Base-by-base conservation (phyloP, 2,113 vertebrate genomes). In the Gadus macrocephalus region DNA sequence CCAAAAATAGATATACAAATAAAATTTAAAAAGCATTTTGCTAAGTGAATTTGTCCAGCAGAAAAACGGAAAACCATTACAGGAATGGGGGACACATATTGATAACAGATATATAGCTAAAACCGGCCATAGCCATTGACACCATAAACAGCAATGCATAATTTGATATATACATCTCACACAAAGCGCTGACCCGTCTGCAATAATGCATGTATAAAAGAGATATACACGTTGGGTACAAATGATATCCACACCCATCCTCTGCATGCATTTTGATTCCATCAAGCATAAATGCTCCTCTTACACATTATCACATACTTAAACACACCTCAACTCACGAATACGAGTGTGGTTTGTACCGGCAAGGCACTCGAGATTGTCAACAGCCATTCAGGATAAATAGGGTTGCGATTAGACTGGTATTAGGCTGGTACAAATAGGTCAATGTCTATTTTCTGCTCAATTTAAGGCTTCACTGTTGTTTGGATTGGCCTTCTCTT, bases 361-460 rank as follows among this genome's bases (percentile, higher is more conserved):
- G 59, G 59, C 69, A 63, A 70, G 35, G 62, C 53, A 63, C 35
- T 72, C 35, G 60, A 69, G 72, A 73, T 69, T 53, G 74, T 74
- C 71, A 60, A 58, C 70, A 56, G 67, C 25, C 17, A 63, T n/a
- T 60, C 56, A 74, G 75, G 78, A 73, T 72, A 83, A 76, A 78
- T 65, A 68, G 66, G 60, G n/a, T 76, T 78, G 80, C 38, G 53
- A 88, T 88, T 85, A 86, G 81, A 74, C 84, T 62, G 72, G 77
- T 82, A 86, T 90, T 87, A 89, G 42, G 42, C 42, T 49, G 42
- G 42, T 49, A 85, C 83, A 86, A 85, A 90, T 80, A 85, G 85
- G 81, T 90, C 87, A 88, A 86, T 89, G 87, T 87, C 87, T 89
- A 87, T 90, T 91, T 90, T 92, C 89, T 89, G 86, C 89, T 89